A percentile compares a stretch with the other conserved stretches of the same genome.
Evolutionary conservation across 2,888 invertebrate genomes (phyloP).

Genomic region (Antheraea assamensis): DNA sequence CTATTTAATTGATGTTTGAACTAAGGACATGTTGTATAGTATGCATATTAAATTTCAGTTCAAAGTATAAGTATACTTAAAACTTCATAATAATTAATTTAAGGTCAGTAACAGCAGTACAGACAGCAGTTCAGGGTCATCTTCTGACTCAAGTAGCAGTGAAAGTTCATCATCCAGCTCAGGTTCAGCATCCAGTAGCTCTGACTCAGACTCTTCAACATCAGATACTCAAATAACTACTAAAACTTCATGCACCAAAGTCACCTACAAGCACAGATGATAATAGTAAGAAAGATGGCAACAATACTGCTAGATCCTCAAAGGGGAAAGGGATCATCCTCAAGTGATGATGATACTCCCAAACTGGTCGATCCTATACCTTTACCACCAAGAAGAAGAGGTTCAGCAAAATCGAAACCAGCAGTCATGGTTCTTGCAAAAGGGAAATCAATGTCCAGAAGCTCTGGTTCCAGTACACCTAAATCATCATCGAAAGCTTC

Average conservation of each 20-base stretch:
- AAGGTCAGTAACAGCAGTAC: constrained; percentile 80
- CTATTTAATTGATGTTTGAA: not conserved
- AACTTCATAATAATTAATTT: constrained; percentile 31
- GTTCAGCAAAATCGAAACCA: constrained; percentile 83
- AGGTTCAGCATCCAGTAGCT: constrained; percentile 86
- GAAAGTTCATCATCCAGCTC: constrained; percentile 87
- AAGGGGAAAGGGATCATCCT: constrained; percentile 78
- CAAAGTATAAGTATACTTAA: not conserved
- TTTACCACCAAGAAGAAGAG: constrained; percentile 73
- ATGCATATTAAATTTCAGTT: not conserved
- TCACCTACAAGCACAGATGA: constrained; percentile 69
- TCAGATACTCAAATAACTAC: constrained; percentile 62
- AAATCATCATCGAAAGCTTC: constrained; percentile 67
- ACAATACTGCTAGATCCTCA: constrained; percentile 58
- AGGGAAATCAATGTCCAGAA: constrained; percentile 59
- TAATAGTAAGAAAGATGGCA: constrained; percentile 62
- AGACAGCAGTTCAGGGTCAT: constrained; percentile 85
- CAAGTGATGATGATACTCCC: constrained; percentile 83
- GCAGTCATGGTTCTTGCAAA: constrained; percentile 84
- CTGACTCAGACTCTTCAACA: constrained; percentile 87
- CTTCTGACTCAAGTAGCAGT: constrained; percentile 86
- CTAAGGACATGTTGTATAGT: not conserved
- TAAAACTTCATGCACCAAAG: constrained; percentile 53
- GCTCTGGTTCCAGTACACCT: constrained; percentile 70
- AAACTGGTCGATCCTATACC: constrained; percentile 67